Base-by-base conservation (phyloP, 2,888 invertebrate species). In the Rhagonycha fulva region DNA sequence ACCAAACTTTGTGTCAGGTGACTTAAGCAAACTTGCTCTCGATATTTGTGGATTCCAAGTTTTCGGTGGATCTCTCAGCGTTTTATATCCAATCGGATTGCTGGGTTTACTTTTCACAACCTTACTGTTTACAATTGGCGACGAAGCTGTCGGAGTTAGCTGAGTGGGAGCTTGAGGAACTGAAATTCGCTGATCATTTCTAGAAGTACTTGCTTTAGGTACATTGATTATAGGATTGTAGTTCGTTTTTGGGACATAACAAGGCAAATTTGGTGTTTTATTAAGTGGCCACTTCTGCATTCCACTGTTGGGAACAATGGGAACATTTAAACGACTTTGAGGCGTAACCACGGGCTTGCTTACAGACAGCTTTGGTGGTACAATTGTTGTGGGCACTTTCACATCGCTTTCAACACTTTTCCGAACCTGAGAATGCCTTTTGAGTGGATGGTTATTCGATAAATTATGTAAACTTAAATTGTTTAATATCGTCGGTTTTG, bases 31-130 rank as follows among this genome's bases (percentile, higher is more conserved):
- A 81, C 89, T 88, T 70, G 89, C 89, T 77, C 90, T 88, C 2
- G 91, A 89, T 60, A 91, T 86, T 63, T 90, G 91, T 3, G 91
- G 91, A 84, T 91, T 91, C 91, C 91, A 91, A 14, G 89, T 89
- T 82, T 90, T 91, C 0, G 91, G 91, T 0, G 91, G 91, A 81
- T 90, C 89, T 19, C 91, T 87, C 10, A 91, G 84, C 0, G 91
- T 91, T 81, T 91, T 92, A 81, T 91, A 91, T 0, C 90, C 90
- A 9, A 89, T 85, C 1, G 89, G 86, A 23, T 88, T 82, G 71
- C 82, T 84, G 4, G 86, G 81, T 82, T 87, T 87, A 4, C 81
- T 78, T 75, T 86, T 87, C 28, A 82, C 81, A 11, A 70, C 67
- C 79, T 77, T 79, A 32, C 82, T 68, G 78, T 74, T 83, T 61